Evolutionary conservation across 2,797 vertebrate species (phyloP), one percentile per base, ranked within the genome.

Genomic region (Manis crassicaudata): DNA sequence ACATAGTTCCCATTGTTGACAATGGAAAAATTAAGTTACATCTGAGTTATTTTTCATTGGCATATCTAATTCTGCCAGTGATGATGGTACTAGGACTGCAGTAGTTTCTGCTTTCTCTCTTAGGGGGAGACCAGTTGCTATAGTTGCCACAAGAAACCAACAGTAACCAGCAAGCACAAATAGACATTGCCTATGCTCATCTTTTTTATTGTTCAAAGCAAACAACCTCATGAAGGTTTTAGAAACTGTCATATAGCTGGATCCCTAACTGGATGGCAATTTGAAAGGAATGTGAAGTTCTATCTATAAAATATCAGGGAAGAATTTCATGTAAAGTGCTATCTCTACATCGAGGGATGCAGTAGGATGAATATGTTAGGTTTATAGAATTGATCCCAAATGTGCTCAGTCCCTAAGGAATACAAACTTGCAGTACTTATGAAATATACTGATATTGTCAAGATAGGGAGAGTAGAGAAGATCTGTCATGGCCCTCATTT

Each of bases 121-220:
- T 56, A 6, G 93, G 83, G 17, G 27, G 23, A 20, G 46, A 35
- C 21, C 37, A 65, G 40, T 96, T 50, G 67, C 23, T 80, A 13
- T 0, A n/a, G 27, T 54, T 87, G 25, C 87, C 50, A 88, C 79
- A 72, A 84, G 79, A 96, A 90, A 84, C 5, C n/a, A 87, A 35
- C 0, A 54, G 60, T 70, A 89, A 95, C 20, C 52, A 73, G 25
- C 8, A 43, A 54, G 35, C 60, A 90, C 60, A 65, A 76, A 52
- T 9, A 93, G 40, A 85, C 76, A 92, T 37, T 84, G 27, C 21
- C 82, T 65, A 29, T 79, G n/a, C 16, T 94, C 40, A 86, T 43
- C 56, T 73, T 90, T 85, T 84, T 60, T 62, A 82, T 58, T 89
- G 40, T 76, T 92, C 65, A 79, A 86, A 95, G 88, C 75, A 79